Conservation (phyloP, 2,797 vertebrate genomes). For the Dendrocincla fuliginosa region DNA sequence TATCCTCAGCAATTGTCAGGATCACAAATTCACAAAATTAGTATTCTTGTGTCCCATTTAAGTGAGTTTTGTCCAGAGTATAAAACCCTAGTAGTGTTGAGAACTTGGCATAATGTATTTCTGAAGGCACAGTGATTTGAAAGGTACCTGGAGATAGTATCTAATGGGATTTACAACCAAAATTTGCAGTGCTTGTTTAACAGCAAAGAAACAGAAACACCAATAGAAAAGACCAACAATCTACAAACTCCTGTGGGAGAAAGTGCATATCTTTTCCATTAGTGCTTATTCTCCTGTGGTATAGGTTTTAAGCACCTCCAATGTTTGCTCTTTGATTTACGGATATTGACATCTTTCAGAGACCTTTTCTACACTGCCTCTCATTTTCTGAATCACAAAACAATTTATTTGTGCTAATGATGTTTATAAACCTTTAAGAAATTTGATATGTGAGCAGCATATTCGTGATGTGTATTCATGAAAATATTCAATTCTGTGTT, state of each 20-base stretch:
- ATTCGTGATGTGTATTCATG: background rate
- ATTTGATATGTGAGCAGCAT: background rate
- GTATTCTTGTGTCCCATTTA: background rate
- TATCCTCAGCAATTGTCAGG: background rate
- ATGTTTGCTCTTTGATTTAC: background rate
- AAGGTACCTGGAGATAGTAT: background rate
- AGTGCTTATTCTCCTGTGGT: background rate
- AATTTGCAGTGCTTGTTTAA: background rate
- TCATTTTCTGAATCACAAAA: background rate
- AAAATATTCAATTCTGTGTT: background rate
- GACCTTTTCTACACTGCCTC: background rate
- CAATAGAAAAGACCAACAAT: background rate
- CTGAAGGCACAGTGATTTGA: background rate
- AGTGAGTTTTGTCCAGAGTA: background rate
- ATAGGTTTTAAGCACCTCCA: background rate
- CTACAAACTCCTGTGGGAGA: background rate
- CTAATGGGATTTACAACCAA: background rate
- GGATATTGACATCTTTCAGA: background rate
- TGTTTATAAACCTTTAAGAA: background rate
- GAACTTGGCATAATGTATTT: background rate
- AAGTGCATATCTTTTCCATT: background rate
- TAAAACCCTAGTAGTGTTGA: background rate
- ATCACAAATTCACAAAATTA: background rate
- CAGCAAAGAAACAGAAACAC: background rate
- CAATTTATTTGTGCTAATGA: background rate